Percentiles rank a stretch among this genome's conserved stretches.
Conservation (phyloP, 2,797 vertebrate species). For the Xenentodon cancila region DNA sequence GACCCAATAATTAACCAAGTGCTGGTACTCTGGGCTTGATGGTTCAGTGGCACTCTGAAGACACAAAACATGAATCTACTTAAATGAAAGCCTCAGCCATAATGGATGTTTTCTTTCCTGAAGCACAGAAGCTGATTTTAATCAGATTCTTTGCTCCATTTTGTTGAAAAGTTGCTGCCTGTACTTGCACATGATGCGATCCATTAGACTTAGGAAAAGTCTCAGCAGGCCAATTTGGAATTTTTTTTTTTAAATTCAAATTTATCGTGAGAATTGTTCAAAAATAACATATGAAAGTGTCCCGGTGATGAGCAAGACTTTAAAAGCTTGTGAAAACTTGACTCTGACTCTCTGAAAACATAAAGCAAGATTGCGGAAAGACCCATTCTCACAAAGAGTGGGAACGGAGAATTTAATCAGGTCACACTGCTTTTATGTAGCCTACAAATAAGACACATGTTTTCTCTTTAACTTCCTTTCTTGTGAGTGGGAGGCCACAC, state of each 20-base stretch:
- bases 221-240: neutral
- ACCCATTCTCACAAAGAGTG: neutral
- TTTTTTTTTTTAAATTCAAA: neutral
- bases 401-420: neutral
- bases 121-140: conserved; percentile 65
- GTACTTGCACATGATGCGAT: conserved; percentile 18
- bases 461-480: neutral
- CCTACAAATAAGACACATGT: neutral
- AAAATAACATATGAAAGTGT: neutral
- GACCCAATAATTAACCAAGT: conserved; percentile 78
- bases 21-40: conserved; percentile 82
- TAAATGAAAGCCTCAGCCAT: conserved; percentile 69
- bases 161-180: conserved; percentile 20
- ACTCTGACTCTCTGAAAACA: too few relatives aligned
- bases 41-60: conserved; percentile 76
- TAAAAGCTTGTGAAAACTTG: too few relatives aligned
- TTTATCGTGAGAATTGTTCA: neutral
- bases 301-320: too few relatives aligned
- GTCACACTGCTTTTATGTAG: neutral
- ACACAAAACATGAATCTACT: conserved; percentile 70
- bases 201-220: neutral
- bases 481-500: conserved; percentile 14
- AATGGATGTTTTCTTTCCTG: conserved; percentile 68
- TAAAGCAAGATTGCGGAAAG: too few relatives aligned
- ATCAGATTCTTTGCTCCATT: conserved; percentile 55